A percentile compares a stretch with the other conserved stretches of the same genome.
These are phyloP conservation scores for Anthopleura xanthogrammica DNA, from an alignment of 92 coral and sea anemone genomes.

Conservation along the genomic window DNA sequence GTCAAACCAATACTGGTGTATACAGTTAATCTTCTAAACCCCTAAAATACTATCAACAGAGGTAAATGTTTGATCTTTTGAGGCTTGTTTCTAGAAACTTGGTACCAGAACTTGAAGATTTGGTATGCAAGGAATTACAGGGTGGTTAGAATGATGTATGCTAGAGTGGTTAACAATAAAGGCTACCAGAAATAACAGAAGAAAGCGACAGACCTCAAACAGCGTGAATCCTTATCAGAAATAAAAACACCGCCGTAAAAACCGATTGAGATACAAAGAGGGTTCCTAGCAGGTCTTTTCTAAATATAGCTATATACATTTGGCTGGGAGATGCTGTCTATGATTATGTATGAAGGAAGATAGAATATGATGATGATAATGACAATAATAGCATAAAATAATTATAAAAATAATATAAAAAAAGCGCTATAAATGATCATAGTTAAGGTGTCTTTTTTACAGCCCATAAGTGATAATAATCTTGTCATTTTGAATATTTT, in stretches of 20 bases:
- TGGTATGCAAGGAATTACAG: conserved; percentile 5
- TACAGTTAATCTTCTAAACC: background rate
- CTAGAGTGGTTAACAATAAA: conserved; percentile 17
- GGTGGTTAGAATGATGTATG: conserved; percentile 14
- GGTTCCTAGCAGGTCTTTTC: background rate
- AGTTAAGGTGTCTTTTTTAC: background rate
- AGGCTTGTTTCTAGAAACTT: background rate
- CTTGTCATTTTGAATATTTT: too few relatives aligned
- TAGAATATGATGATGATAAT: background rate
- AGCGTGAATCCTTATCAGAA: background rate
- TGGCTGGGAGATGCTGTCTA: background rate
- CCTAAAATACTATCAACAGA: background rate
- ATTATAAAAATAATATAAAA: background rate
- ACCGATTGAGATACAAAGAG: background rate
- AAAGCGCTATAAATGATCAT: background rate
- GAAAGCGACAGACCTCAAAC: background rate
- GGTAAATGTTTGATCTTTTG: background rate
- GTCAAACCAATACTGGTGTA: background rate
- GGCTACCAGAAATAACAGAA: conserved; percentile 12
- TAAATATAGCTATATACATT: conserved; percentile 3
- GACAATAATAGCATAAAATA: background rate
- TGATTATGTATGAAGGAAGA: background rate
- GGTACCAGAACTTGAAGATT: conserved; percentile 1
- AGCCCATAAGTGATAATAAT: too few relatives aligned
- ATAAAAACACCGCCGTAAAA: background rate